Conservation (phyloP, 64 coral and sea anemone species). For the Porites australiensis region DNA sequence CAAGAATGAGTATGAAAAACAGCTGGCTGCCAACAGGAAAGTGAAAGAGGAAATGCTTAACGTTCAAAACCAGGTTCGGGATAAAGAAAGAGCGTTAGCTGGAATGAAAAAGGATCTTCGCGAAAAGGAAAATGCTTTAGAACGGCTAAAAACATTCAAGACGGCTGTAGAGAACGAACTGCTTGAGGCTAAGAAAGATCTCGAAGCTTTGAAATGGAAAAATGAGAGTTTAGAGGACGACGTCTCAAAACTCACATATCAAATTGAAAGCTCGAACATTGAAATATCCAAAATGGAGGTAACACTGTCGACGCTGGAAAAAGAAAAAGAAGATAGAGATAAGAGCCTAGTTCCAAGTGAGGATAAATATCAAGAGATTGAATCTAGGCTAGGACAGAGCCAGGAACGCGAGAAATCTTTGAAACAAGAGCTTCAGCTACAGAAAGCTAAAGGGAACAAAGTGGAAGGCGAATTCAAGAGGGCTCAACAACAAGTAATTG, state of each 20-base stretch:
- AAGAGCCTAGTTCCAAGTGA: constrained; percentile 48
- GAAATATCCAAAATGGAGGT: constrained; percentile 86
- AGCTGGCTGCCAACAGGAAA: constrained; percentile 79
- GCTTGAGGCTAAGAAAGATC: constrained; percentile 72
- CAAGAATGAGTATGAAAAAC: constrained; percentile 81
- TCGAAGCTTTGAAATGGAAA: constrained; percentile 80
- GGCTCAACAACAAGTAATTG: constrained; percentile 81
- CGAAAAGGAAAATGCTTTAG: constrained; percentile 76
- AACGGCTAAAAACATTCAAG: constrained; percentile 68
- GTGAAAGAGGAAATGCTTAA: constrained; percentile 82
- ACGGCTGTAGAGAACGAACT: constrained; percentile 68
- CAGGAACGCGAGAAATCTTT: constrained; percentile 63
- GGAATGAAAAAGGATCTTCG: constrained; percentile 69
- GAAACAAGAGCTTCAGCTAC: constrained; percentile 80
- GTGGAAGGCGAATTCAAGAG: constrained; percentile 71
- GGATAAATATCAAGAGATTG: constrained; percentile 61
- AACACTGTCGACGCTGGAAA: constrained; percentile 64
- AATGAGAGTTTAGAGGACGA: constrained; percentile 70
- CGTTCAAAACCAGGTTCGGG: constrained; percentile 82
- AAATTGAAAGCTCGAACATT: constrained; percentile 51
- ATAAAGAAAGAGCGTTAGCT: constrained; percentile 80
- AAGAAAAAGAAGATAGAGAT: constrained; percentile 69
- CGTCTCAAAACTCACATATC: constrained; percentile 42
- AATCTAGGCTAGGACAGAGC: constrained; percentile 63
- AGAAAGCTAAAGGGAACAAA: constrained; percentile 76